A percentile compares a stretch with the other conserved stretches of the same genome.
phyloP scores from a whole-genome alignment of 2,797 vertebrate species.

The Ctenopoma multispine region DNA sequence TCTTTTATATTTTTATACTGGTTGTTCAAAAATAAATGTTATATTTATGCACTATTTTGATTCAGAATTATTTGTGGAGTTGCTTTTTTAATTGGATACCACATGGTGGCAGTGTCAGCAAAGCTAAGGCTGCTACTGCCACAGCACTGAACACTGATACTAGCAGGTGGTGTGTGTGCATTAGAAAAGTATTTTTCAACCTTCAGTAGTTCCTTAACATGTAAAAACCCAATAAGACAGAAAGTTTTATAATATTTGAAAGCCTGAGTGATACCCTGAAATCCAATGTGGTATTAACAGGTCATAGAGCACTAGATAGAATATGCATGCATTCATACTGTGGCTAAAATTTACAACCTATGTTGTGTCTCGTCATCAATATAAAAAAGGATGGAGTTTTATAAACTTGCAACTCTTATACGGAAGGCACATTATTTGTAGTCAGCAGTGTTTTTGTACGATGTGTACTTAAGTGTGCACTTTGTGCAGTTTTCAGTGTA shows the following conservation, averaged over 20 bases:
- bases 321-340: not conserved
- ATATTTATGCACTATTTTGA: slow-evolving; percentile 13
- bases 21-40: slow-evolving; percentile 50
- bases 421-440: not conserved
- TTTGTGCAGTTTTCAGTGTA: slow-evolving; percentile 13
- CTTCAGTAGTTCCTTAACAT: not conserved
- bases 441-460: not conserved
- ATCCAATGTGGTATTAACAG: not conserved
- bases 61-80: slow-evolving; percentile 3
- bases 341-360: not conserved
- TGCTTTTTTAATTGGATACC: slow-evolving; percentile 45
- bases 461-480: not conserved
- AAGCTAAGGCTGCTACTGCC: slow-evolving; percentile 11
- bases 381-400: not conserved
- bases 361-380: not conserved
- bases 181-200: not conserved
- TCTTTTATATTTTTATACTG: slow-evolving; percentile 23
- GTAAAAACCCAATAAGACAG: not conserved
- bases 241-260: not conserved
- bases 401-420: not conserved
- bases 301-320: not conserved
- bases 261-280: not conserved
- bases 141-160: not conserved
- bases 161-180: not conserved
- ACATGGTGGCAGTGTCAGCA: slow-evolving; percentile 65